Base-by-base conservation (phyloP, 2,888 invertebrate species). In the Stictocephala bisonia region DNA sequence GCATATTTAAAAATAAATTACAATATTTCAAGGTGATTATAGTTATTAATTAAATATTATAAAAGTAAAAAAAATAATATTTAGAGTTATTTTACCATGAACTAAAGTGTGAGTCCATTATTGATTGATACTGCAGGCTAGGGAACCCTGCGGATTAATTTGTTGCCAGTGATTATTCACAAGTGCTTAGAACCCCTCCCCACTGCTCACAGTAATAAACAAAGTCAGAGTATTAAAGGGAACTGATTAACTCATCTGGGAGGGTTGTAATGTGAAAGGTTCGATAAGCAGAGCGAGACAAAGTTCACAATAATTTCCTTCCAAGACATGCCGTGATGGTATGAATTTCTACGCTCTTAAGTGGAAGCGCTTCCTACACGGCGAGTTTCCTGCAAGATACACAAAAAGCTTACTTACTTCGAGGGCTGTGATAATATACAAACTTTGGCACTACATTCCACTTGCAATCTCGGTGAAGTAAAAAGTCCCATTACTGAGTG, bases 401-500 rank as follows among this genome's bases (percentile, higher is more conserved):
- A 29, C 60, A 40, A 60, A 60, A 60, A 60, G 60, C 35, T 40
- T 18, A 13, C 31, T 9, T 31, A n/a, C n/a, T n/a, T n/a, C n/a
- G n/a, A 15, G 56, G 15, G 31, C 56, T 24, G 31, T 44, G 68
- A 68, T 68, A 68, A 68, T 68, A 68, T 68, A 68, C 51, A 15
- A 69, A 69, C 40, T 69, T 69, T 35, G 7, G 53, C 53, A 50
- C 51, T 69, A 69, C 69, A 69, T 69, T 35, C 53, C 27, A 69
- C 53, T 69, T 69, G 69, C 53, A 53, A 69, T 69, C 69, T 35
- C 20, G 48, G 67, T 44, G 31, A 74, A 73, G 71, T 73, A 75
- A 75, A 75, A 75, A 75, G 71, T 71, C 73, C 75, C 75, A 73
- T 75, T 75, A 73, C 26, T 27, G 68, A 73, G 58, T 69, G 60